These are phyloP conservation scores for Drosophila meridiana DNA, from an alignment of 2,888 invertebrate genomes.

Conservation along the genomic window DNA sequence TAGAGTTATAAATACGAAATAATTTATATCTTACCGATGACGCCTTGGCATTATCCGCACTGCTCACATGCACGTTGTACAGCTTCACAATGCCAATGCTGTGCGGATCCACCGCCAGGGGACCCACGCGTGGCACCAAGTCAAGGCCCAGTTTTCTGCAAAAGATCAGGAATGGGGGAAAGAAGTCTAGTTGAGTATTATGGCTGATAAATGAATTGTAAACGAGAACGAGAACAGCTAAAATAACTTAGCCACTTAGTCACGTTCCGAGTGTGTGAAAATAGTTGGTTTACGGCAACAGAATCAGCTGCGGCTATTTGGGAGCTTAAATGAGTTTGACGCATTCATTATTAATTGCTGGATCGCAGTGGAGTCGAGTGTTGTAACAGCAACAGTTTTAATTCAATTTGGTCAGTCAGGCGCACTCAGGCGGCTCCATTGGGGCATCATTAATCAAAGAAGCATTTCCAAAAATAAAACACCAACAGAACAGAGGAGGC, in stretches of 20 bases:
- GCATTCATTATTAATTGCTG: conserved; percentile 69
- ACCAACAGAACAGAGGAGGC: conserved; percentile 7
- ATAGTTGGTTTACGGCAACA: neutral
- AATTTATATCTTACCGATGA: conserved; percentile 87
- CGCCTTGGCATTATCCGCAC: conserved; percentile 90
- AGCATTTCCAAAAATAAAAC: conserved; percentile 41
- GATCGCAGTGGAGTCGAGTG: conserved; percentile 39
- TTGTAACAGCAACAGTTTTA: conserved; percentile 53
- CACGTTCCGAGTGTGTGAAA: conserved; percentile 50
- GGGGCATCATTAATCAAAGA: conserved; percentile 67
- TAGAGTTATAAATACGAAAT: too few relatives aligned
- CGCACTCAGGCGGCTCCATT: conserved; percentile 41
- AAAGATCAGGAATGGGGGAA: conserved; percentile 5
- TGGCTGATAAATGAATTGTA: conserved; percentile 2
- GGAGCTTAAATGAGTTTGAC: conserved; percentile 60
- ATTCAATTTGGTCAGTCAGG: conserved; percentile 71
- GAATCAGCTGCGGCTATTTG: conserved; percentile 58
- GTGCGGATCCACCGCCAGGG: conserved; percentile 95
- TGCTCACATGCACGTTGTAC: conserved; percentile 92
- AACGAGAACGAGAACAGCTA: conserved; percentile 28
- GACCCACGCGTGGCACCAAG: conserved; percentile 95
- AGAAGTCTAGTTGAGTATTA: conserved; percentile 30
- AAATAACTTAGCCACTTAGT: conserved; percentile 64
- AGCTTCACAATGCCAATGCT: conserved; percentile 95
- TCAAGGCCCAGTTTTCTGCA: conserved; percentile 95